Evolutionary conservation across 2,113 vertebrate genomes (phyloP).

Genomic region (Athene cunicularia): DNA sequence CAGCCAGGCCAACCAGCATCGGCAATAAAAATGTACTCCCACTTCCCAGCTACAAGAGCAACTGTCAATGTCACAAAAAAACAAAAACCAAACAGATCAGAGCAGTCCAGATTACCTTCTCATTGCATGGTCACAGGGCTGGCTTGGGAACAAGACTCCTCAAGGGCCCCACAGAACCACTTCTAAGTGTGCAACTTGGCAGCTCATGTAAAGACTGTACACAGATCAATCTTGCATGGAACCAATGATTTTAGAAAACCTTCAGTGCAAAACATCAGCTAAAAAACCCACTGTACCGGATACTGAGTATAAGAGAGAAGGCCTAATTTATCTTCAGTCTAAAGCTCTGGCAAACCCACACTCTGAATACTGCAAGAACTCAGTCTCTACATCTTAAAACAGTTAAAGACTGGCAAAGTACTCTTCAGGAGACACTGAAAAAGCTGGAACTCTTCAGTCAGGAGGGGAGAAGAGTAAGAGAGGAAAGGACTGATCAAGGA

Average conservation of each 20-base stretch:
- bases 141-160: background rate
- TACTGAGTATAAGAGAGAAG: background rate
- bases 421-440: background rate
- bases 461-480: background rate
- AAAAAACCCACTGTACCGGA: background rate
- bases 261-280: background rate
- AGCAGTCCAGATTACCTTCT: background rate
- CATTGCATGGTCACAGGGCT: background rate
- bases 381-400: background rate
- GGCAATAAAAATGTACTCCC: background rate
- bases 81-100: background rate
- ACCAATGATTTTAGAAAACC: background rate
- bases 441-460: background rate
- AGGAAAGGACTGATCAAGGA: background rate
- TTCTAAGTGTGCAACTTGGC: background rate
- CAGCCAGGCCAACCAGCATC: background rate
- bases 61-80: background rate
- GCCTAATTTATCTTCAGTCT: background rate
- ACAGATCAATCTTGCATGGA: fast-evolving
- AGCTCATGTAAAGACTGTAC: background rate
- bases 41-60: background rate
- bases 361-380: background rate
- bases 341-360: background rate
- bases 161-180: background rate
- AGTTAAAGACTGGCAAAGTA: background rate